These are phyloP conservation scores for Diachasma alloeum DNA, from an alignment of 1,140 invertebrate genomes.

Conservation along the genomic window DNA sequence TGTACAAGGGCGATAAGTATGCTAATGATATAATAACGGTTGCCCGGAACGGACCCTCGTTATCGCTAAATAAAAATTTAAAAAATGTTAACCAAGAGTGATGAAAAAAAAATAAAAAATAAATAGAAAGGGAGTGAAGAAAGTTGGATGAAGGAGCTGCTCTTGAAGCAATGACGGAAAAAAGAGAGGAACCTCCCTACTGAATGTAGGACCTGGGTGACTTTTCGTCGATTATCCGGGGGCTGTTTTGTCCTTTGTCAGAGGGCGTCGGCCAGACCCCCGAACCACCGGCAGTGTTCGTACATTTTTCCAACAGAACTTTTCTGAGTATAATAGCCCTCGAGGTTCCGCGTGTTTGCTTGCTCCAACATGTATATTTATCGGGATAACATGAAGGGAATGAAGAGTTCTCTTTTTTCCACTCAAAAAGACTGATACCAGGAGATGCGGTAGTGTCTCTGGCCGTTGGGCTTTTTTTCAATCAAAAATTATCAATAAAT, in stretches of 20 bases:
- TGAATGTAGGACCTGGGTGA: background rate
- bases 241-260: constrained; percentile 7
- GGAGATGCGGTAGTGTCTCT: too few species aligned
- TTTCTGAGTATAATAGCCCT: background rate
- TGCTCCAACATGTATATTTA: background rate
- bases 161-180: background rate
- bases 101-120: background rate
- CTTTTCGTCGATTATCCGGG: constrained; percentile 9
- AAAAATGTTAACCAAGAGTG: background rate
- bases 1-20: constrained; percentile 5
- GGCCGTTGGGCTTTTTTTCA: too few species aligned
- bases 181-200: background rate
- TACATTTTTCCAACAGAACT: background rate
- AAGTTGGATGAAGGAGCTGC: background rate
- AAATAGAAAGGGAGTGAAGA: background rate
- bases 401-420: background rate
- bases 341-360: background rate
- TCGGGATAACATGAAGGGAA: background rate
- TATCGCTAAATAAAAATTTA: background rate
- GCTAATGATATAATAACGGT: constrained; percentile 11
- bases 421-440: background rate
- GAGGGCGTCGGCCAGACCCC: background rate
- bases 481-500: too few species aligned
- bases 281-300: background rate
- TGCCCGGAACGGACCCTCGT: background rate